Evolutionary conservation across 2,888 invertebrate species (phyloP), one percentile per base, ranked within the genome.

Genomic region (Mystacides longicornis): DNA sequence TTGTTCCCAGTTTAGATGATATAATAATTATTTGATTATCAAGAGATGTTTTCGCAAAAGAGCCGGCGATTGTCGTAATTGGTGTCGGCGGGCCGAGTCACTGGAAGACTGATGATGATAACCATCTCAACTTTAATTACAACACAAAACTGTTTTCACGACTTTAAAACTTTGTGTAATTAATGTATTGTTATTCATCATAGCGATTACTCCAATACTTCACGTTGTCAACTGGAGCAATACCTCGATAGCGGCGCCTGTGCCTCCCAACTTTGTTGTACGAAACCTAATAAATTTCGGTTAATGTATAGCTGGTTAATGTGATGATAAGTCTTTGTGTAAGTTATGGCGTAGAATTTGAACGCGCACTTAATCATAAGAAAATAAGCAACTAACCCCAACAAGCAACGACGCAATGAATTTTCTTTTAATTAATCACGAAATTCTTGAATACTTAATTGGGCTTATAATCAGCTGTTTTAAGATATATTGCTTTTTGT

Each of bases 231-330:
- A 19, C 45, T 19, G 7, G 20, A 45, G 16, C 9, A 9, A 3
- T 20, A 21, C 37, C 20, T 45, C 14, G 16, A 21, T 45, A 21
- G 14, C 45, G 20, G 31, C 14, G 14, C 14, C 7, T 14, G 31
- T 43, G 43, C 23, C 19, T 23, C 31, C 48, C 54, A 54, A 45
- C 14, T 19, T n/a, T n/a, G 37, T 37, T 37, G 37, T 37, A 37
- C 14, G n/a, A 37, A 37, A 37, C n/a, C 37, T 27, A 31, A 54
- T 54, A 54, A 54, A 54, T 54, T 50, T 23, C 19, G 21, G 23
- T 46, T 53, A 46, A 46, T 27, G 31, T 48, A 46, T 53, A 48
- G 46, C n/a, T n/a, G n/a, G n/a, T 49, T 50, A 18, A 50, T 21
- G 54, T 50, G 50, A 49, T 54, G 54, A 54, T 50, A 20, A 45